phyloP scores from a whole-genome alignment of 2,797 vertebrate species.

The Gymnopithys bicolor region DNA sequence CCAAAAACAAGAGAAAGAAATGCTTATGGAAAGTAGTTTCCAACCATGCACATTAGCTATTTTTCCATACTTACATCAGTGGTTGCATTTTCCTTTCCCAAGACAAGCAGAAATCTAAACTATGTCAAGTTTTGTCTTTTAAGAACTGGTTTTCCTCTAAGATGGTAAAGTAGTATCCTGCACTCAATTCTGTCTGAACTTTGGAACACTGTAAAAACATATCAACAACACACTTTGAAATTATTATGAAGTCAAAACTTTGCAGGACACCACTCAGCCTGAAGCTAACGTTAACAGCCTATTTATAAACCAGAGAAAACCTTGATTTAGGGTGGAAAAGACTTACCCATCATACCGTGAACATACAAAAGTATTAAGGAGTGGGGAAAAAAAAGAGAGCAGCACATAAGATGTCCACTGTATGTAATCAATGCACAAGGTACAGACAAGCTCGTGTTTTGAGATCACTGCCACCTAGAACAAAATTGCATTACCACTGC shows the following conservation, averaged over 20 bases:
- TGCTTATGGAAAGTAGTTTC: not conserved
- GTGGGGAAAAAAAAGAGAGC: not conserved
- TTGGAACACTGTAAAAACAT: not conserved
- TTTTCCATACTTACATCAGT: not conserved
- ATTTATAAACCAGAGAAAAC: not conserved
- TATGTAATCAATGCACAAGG: not conserved
- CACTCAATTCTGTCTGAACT: not conserved
- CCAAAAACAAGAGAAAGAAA: not conserved
- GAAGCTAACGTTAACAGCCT: slow-evolving; percentile 25
- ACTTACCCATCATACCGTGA: not conserved
- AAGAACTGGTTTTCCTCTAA: not conserved
- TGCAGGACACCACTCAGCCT: not conserved
- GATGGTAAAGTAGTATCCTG: not conserved
- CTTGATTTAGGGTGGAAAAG: not conserved
- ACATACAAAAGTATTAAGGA: not conserved
- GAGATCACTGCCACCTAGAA: not conserved
- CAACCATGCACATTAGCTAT: not conserved
- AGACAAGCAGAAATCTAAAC: not conserved
- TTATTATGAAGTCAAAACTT: not conserved
- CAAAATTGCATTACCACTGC: not conserved
- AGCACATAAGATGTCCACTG: not conserved
- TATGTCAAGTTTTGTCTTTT: not conserved
- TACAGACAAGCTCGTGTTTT: not conserved
- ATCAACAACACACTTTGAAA: not conserved
- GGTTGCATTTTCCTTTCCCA: not conserved